phyloP scores from a whole-genome alignment of 2,888 invertebrate species.

The Melanchra persicariae region DNA sequence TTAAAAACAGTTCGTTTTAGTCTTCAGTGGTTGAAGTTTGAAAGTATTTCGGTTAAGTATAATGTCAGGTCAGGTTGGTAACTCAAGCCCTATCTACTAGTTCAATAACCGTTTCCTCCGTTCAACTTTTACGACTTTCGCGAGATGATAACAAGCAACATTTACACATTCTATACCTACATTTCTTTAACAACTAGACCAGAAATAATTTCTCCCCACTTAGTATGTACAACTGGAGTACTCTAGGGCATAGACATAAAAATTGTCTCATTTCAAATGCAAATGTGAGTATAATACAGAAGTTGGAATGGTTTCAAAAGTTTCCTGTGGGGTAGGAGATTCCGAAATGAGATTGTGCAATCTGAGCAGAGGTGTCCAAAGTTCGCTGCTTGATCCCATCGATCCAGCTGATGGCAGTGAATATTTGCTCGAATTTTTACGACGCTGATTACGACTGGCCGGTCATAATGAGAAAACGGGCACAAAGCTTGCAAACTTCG shows the following conservation, averaged over 20 bases:
- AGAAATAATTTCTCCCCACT: conserved; percentile 43
- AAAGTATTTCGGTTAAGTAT: conserved; percentile 5
- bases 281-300: conserved; percentile 55
- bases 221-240: conserved; percentile 18
- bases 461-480: conserved; percentile 58
- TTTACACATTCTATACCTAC: conserved; percentile 21
- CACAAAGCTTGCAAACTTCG: conserved; percentile 53
- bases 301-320: conserved; percentile 64
- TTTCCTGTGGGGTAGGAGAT: conserved; percentile 60
- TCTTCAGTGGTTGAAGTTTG: neutral
- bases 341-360: conserved; percentile 70
- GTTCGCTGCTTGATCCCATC: conserved; percentile 63
- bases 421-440: conserved; percentile 69
- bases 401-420: conserved; percentile 59
- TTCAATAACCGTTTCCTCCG: conserved; percentile 55
- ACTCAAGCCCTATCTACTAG: conserved; percentile 48
- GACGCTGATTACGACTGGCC: conserved; percentile 53
- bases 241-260: conserved; percentile 48
- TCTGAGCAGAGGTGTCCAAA: conserved; percentile 65
- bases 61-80: conserved; percentile 22
- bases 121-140: conserved; percentile 50
- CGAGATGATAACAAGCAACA: conserved; percentile 41
- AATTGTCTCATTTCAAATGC: conserved; percentile 55
- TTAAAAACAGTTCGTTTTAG: neutral
- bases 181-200: conserved; percentile 27